Conservation (phyloP, 1,140 invertebrate genomes). For the Papilio polytes region DNA sequence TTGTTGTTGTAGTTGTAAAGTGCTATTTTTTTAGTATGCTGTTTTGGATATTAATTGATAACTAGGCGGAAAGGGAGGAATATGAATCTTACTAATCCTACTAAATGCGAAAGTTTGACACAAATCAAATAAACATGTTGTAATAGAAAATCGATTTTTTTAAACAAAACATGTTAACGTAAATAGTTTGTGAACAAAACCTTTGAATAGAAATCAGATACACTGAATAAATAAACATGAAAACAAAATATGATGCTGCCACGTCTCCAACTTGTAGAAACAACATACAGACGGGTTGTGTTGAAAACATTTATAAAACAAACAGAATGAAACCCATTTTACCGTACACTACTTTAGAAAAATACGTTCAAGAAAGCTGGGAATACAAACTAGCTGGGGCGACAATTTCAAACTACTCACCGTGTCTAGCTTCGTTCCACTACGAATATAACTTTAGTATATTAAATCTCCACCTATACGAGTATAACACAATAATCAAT, state of each 20-base stretch:
- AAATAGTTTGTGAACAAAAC: conserved; percentile 1
- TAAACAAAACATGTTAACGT: neutral
- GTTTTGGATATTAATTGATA: too few species aligned
- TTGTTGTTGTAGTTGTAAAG: too few species aligned
- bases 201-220: neutral
- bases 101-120: too few species aligned
- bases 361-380: conserved; percentile 9
- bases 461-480: neutral
- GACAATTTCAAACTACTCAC: neutral
- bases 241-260: conserved; percentile 7
- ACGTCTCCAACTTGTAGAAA: neutral
- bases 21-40: neutral
- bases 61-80: too few species aligned
- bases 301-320: conserved; percentile 16
- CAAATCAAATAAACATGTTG: too few species aligned
- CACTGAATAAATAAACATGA: neutral
- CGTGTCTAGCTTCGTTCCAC: neutral
- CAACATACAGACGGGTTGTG: neutral
- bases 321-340: neutral
- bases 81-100: too few species aligned
- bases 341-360: neutral
- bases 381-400: neutral
- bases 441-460: neutral
- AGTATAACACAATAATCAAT: neutral
- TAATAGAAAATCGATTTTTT: neutral